Evolutionary conservation across 2,888 invertebrate genomes (phyloP).

Genomic region (Polymixis lichenea): DNA sequence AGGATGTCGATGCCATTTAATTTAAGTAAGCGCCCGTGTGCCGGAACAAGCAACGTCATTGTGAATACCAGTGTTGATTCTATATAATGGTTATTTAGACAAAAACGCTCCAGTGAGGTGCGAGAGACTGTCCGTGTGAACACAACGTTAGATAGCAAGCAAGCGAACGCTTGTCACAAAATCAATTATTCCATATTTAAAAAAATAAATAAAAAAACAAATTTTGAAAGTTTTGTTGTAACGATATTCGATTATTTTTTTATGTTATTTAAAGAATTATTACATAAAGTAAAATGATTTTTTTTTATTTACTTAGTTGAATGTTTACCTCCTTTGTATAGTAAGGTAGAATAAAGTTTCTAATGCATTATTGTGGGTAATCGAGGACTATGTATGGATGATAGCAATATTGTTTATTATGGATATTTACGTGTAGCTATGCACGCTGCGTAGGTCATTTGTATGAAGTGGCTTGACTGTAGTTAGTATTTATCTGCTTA

Average conservation of each 20-base stretch:
- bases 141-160: constrained; percentile 79
- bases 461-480: constrained; percentile 68
- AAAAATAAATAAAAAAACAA: constrained; percentile 70
- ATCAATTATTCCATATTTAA: constrained; percentile 89
- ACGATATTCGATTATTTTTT: constrained; percentile 88
- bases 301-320: constrained; percentile 79
- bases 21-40: constrained; percentile 87
- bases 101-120: constrained; percentile 66
- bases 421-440: constrained; percentile 70
- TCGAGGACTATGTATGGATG: constrained; percentile 71
- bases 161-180: constrained; percentile 75
- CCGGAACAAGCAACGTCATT: constrained; percentile 79
- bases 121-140: constrained; percentile 69
- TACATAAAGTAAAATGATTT: constrained; percentile 87
- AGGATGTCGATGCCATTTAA: constrained; percentile 90
- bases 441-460: constrained; percentile 72
- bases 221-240: constrained; percentile 86
- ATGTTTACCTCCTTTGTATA: constrained; percentile 87
- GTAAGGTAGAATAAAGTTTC: constrained; percentile 79
- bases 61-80: constrained; percentile 82
- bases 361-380: constrained; percentile 80
- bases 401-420: constrained; percentile 68
- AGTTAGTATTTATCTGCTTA: constrained; percentile 22
- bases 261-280: constrained; percentile 88
- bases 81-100: constrained; percentile 65